These are phyloP conservation scores for Lycocorax pyrrhopterus DNA, from an alignment of 2,113 vertebrate genomes.

Conservation along the genomic window DNA sequence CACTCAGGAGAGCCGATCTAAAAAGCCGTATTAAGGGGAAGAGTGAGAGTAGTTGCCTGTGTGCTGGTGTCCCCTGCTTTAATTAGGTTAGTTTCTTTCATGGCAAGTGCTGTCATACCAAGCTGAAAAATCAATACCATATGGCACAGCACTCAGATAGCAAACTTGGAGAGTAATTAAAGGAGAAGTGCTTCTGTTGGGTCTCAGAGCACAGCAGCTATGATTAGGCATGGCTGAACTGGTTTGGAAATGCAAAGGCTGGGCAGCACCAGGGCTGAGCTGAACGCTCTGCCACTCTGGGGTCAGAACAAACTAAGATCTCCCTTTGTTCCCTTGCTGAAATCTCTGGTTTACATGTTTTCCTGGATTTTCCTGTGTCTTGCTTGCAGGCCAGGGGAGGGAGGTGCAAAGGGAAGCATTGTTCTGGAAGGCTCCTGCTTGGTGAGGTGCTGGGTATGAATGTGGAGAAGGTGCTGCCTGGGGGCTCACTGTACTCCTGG, in stretches of 20 bases:
- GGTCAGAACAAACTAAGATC: neutral
- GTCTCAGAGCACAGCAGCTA: neutral
- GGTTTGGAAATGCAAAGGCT: neutral
- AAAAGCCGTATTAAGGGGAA: neutral
- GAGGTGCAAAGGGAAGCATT: neutral
- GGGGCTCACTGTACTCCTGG: neutral
- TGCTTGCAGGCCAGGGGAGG: neutral
- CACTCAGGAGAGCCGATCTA: neutral
- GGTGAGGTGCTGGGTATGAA: neutral
- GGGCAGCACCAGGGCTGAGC: neutral
- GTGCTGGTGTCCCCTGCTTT: conserved; percentile 11
- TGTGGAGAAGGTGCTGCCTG: neutral
- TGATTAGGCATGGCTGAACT: conserved; percentile 59
- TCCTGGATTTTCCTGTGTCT: neutral
- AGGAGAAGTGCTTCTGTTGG: conserved; percentile 57
- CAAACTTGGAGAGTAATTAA: conserved; percentile 68
- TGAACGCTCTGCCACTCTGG: neutral
- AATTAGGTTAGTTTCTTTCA: conserved; percentile 57
- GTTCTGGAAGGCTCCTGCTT: neutral
- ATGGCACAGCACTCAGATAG: conserved; percentile 50
- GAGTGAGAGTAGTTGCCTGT: conserved; percentile 26
- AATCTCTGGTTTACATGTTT: neutral
- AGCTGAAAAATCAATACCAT: conserved; percentile 65
- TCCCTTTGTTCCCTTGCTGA: neutral
- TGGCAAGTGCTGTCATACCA: conserved; percentile 36